These are phyloP conservation scores for Lynx canadensis DNA, from an alignment of 2,113 vertebrate genomes.

Conservation along the genomic window DNA sequence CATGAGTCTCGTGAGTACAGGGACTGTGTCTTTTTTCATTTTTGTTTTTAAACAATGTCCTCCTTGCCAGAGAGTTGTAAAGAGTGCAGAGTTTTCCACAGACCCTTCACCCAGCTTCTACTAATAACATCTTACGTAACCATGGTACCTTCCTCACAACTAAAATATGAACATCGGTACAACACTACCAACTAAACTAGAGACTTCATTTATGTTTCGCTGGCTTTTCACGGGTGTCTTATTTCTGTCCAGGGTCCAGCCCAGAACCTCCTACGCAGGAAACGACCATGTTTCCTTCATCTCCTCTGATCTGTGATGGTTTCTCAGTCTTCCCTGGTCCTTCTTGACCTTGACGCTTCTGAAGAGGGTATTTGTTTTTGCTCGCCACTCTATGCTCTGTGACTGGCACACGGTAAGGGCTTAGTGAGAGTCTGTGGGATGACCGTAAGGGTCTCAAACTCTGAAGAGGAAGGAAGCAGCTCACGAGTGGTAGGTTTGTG, in stretches of 20 bases:
- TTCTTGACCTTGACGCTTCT: neutral
- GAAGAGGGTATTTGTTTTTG: neutral
- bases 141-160: neutral
- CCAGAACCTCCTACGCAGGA: neutral
- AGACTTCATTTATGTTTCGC: neutral
- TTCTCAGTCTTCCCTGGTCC: neutral
- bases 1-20: neutral
- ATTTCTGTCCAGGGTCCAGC: neutral
- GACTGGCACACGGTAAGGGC: neutral
- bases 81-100: neutral
- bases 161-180: neutral
- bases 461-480: neutral
- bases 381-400: neutral
- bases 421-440: neutral
- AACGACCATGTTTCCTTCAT: neutral
- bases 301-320: neutral
- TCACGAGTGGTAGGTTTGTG: neutral
- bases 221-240: neutral
- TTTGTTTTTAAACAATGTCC: neutral
- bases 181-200: neutral
- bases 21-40: neutral
- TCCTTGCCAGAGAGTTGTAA: neutral
- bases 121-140: neutral
- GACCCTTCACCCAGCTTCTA: neutral
- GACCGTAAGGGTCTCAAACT: neutral